Base-by-base conservation (phyloP, 2,797 vertebrate species). In the Cirrhinus molitorella region DNA sequence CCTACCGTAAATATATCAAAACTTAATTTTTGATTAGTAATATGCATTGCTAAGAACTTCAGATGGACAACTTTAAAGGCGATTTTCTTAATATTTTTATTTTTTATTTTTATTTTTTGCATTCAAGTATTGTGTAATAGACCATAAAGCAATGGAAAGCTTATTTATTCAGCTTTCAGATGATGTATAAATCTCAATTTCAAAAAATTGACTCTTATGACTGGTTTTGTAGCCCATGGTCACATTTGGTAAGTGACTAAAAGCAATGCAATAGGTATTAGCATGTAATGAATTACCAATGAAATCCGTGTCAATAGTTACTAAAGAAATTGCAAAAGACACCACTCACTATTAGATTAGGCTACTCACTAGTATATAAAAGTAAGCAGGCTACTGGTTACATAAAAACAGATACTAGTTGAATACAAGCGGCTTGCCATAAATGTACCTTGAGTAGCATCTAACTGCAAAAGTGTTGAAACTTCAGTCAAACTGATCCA, bases 381-480 rank as follows among this genome's bases (percentile, higher is more conserved):
- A 51, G 12, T 21, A 21, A 51, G 17, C 31, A 34, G 17, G 47
- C 11, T n/a, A 34, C 25, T 34, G 7, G 2, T 63, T 53, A 37
- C 49, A 53, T 72, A 14, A 28, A 37, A 34, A n/a, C 53, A 63
- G 28, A 34, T 19, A 5, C 16, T n/a, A 53, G 47, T 21, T 51
- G 7, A 5, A 40, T 40, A 40, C 17, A 57, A 57, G 55, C 21
- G 34, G 53, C 53, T 76, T 76, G 73, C 73, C 73, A 59, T 43
- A 59, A 40, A 75, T 25, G 14, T 16, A 59, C 53, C 8, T 43
- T 76, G 37, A 88, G 78, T 89, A 89, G 86, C 91, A 91, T 77
- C 74, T 80, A 80, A 87, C 81, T 90, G 90, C 85, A 80, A 89
- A 78, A 74, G 14, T 31, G 59, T 63, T 83, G 76, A 82, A 84